These are phyloP conservation scores for Adelphocoris suturalis DNA, from an alignment of 2,888 invertebrate genomes.

Conservation along the genomic window DNA sequence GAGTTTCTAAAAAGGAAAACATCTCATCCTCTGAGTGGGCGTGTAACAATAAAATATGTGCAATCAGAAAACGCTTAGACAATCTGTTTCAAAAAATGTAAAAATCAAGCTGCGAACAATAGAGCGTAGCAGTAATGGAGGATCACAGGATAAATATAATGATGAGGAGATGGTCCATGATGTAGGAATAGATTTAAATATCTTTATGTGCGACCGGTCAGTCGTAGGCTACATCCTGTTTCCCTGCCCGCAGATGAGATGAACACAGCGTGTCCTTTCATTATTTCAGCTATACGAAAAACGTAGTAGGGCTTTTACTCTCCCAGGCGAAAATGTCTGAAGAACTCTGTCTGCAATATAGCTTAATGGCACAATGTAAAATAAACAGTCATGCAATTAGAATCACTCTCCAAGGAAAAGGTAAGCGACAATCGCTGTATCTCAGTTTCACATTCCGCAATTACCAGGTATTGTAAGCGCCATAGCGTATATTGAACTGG, in stretches of 20 bases:
- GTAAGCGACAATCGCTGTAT: too few relatives aligned
- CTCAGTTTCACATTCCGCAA: too few relatives aligned
- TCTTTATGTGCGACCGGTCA: slow-evolving; percentile 18
- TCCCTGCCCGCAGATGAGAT: not conserved
- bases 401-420: too few relatives aligned
- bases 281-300: too few relatives aligned
- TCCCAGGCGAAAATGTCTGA: too few relatives aligned
- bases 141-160: slow-evolving; percentile 9
- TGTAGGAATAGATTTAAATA: slow-evolving; percentile 51
- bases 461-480: too few relatives aligned
- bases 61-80: not conserved
- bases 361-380: not conserved
- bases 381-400: too few relatives aligned
- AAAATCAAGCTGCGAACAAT: slow-evolving; percentile 33
- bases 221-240: slow-evolving; percentile 45
- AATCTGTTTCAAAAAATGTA: not conserved
- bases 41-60: not conserved
- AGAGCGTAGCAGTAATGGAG: slow-evolving; percentile 4
- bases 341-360: not conserved
- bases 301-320: too few relatives aligned
- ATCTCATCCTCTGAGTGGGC: not conserved
- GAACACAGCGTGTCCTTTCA: too few relatives aligned
- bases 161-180: slow-evolving; percentile 45
- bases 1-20: not conserved
- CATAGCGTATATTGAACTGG: too few relatives aligned